Evolutionary conservation across 2,113 vertebrate species (phyloP).

Genomic region (Egretta garzetta): DNA sequence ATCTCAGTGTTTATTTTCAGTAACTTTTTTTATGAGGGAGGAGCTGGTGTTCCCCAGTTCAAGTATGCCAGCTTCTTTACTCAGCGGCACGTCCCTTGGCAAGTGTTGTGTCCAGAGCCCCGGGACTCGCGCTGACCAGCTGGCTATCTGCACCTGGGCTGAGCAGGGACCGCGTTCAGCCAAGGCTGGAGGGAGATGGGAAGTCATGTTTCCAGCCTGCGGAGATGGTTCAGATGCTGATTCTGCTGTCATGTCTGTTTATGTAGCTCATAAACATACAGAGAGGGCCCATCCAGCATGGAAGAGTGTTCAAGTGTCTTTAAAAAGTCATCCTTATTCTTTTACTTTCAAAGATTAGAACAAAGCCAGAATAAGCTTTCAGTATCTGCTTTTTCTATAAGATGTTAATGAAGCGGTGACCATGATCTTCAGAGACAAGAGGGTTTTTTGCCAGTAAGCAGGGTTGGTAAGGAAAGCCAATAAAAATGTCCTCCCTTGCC

Average conservation of each 20-base stretch:
- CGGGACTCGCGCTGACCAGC: background rate
- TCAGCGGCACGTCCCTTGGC: background rate
- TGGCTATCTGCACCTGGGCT: background rate
- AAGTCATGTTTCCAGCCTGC: background rate
- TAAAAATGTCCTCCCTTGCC: background rate
- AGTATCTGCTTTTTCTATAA: background rate
- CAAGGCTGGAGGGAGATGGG: background rate
- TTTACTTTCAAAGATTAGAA: background rate
- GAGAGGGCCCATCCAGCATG: background rate
- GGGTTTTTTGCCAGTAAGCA: background rate
- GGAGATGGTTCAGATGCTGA: background rate
- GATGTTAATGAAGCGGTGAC: background rate
- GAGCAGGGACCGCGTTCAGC: background rate
- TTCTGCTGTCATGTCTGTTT: constrained; percentile 1
- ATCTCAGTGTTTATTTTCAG: constrained; percentile 32
- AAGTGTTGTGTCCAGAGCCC: background rate
- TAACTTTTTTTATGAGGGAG: background rate
- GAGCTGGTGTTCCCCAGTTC: background rate
- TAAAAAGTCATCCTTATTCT: background rate
- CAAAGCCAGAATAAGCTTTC: background rate
- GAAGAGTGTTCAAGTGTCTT: background rate
- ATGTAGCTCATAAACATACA: background rate
- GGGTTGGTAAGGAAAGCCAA: background rate
- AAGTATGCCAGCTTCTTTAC: background rate
- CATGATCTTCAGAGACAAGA: background rate